A percentile compares a stretch with the other conserved stretches of the same genome.
These are phyloP conservation scores for Ammodytes dubius DNA, from an alignment of 2,113 vertebrate species.

Conservation along the genomic window DNA sequence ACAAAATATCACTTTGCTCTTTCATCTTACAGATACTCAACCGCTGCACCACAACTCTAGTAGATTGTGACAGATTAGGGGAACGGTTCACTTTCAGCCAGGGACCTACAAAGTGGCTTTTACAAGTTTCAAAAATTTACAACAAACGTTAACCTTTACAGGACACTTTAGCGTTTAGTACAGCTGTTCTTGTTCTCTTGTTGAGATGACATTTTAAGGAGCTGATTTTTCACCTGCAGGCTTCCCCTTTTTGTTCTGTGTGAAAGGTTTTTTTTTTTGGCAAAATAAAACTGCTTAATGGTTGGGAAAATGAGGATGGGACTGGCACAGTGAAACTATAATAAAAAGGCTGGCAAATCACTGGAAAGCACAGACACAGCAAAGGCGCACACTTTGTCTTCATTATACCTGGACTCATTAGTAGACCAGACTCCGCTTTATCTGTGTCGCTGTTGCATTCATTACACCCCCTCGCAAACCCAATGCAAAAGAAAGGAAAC, in stretches of 20 bases:
- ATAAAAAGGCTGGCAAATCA: neutral
- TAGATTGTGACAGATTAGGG: slow-evolving; percentile 28
- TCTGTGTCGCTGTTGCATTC: slow-evolving; percentile 20
- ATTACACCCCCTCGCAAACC: no score
- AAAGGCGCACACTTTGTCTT: slow-evolving; percentile 2
- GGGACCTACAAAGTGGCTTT: slow-evolving; percentile 26
- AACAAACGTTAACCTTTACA: slow-evolving; percentile 23
- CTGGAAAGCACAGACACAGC: neutral
- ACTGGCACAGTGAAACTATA: neutral
- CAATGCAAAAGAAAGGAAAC: slow-evolving; percentile 15
- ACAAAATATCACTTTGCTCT: slow-evolving; percentile 62
- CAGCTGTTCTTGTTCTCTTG: slow-evolving; percentile 11
- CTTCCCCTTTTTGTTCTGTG: neutral
- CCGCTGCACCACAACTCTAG: slow-evolving; percentile 7
- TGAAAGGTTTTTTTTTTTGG: neutral
- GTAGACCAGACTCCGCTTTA: slow-evolving; percentile 3
- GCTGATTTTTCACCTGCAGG: neutral
- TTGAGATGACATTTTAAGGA: neutral
- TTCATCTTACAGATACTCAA: slow-evolving; percentile 64
- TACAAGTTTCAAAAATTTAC: slow-evolving; percentile 6
- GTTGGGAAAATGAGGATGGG: neutral
- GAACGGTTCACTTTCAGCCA: slow-evolving; percentile 4
- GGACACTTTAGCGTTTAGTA: neutral
- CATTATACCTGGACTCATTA: slow-evolving; percentile 12
- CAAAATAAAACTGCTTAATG: neutral